phyloP scores from a whole-genome alignment of 30 jellyfish, hydroid and myxozoan genomes.

The Hydractinia echinata region DNA sequence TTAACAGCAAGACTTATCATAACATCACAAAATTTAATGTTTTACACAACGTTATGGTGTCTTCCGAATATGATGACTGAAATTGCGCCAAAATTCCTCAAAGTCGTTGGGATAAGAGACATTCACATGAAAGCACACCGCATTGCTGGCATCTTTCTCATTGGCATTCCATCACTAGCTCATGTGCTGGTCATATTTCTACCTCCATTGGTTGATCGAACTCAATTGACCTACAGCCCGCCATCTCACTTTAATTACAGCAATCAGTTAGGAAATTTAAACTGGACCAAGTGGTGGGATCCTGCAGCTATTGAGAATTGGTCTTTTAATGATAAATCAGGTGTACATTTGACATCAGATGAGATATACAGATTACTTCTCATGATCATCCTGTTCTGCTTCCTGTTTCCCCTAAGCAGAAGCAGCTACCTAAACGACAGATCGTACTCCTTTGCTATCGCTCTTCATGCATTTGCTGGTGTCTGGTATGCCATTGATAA shows the following conservation, averaged over 20 bases:
- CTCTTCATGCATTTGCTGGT: conserved; percentile 22
- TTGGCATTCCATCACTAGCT: conserved; percentile 27
- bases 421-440: conserved; percentile 9
- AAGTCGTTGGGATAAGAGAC: conserved; percentile 12
- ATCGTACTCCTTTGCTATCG: conserved; percentile 16
- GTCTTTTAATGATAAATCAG: conserved; percentile 8
- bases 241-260: conserved; percentile 13
- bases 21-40: conserved; percentile 21
- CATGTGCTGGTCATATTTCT: conserved; percentile 19
- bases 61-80: conserved; percentile 5
- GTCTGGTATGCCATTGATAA: conserved; percentile 24
- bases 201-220: conserved; percentile 6
- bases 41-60: conserved; percentile 25
- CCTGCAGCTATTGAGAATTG: conserved; percentile 19
- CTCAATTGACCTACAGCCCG: conserved; percentile 18
- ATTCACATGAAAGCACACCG: conserved; percentile 15
- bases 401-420: conserved; percentile 15
- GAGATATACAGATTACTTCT: not conserved
- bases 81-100: conserved; percentile 11
- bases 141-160: conserved; percentile 25
- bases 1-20: conserved; percentile 12
- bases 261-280: conserved; percentile 8
- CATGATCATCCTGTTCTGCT: conserved; percentile 9
- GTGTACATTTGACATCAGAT: conserved; percentile 22
- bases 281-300: conserved; percentile 25